Conservation (phyloP, 2,888 invertebrate genomes). For the Ernsta delagoae region DNA sequence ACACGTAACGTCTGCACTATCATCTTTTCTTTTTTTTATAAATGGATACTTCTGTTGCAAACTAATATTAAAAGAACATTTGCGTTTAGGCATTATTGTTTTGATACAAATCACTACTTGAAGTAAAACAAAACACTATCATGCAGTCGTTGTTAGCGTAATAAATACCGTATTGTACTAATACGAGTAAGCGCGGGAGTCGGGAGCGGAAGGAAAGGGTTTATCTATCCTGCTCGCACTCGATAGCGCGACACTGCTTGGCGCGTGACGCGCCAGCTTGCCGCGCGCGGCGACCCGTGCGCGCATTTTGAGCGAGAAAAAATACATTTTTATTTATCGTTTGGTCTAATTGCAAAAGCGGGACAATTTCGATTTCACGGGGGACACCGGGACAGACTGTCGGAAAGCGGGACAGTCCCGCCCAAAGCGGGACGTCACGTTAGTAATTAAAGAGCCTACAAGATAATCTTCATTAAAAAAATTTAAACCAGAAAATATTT, state of each 20-base stretch:
- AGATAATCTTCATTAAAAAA: too few species aligned
- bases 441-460: too few species aligned
- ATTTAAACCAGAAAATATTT: too few species aligned
- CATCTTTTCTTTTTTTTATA: constrained; percentile 45
- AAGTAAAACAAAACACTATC: not conserved
- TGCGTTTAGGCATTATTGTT: constrained; percentile 45
- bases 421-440: not conserved
- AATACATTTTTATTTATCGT: not conserved
- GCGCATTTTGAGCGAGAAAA: not conserved
- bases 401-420: constrained; percentile 1
- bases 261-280: not conserved
- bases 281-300: not conserved
- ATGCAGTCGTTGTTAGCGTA: not conserved
- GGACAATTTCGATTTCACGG: not conserved
- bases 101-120: not conserved
- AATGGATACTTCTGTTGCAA: constrained; percentile 48
- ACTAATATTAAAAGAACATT: constrained; percentile 47
- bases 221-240: not conserved
- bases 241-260: not conserved
- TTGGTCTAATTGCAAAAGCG: not conserved
- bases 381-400: constrained; percentile 3
- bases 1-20: constrained; percentile 36
- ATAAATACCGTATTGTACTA: not conserved
- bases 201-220: not conserved
- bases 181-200: not conserved